Evolutionary conservation across 2,113 vertebrate genomes (phyloP), one percentile per base, ranked within the genome.

Genomic region (Tachysurus fulvidraco): DNA sequence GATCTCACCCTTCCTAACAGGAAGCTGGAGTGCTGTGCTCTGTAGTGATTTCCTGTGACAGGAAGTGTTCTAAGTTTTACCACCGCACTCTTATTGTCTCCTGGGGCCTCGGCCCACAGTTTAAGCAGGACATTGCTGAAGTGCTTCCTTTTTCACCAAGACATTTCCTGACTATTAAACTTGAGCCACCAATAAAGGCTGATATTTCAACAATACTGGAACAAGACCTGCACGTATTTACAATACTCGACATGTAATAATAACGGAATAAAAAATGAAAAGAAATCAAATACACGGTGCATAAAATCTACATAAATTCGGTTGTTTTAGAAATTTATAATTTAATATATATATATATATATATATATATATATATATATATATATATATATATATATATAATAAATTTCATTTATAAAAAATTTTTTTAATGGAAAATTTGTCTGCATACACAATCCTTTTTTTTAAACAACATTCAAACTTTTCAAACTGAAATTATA

Each of bases 1-100:
- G 59, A 87, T 84, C 83, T 74, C 87, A 64, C 88, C 87, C 88
- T 90, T 91, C 91, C 90, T 85, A 78, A 87, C 86, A 91, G 91
- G 89, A 92, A 92, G 77, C 76, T 85, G 50, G 74, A 87, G 71
- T 71, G 52, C 55, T 80, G 89, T 71, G 85, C 82, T 86, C 74
- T 57, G 60, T 30, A 83, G 84, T 50, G 62, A 86, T 85, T 91
- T 92, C 91, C 90, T 91, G 87, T 69, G 44, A 82, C 74, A 74
- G 85, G 89, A 86, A 91, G 83, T 80, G 82, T 28, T 87, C 21
- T 1, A 64, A 81, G 55, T 28, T 85, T 44, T 86, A 77, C 57
- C 77, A 65, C 78, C 80, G 10, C 85, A 84, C 36, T 81, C 50
- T 36, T 85, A 44, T 59, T 19, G 77, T 86, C 67, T 82, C 36